Conservation (phyloP, 2,797 vertebrate species). For the Eurystomus glaucurus region DNA sequence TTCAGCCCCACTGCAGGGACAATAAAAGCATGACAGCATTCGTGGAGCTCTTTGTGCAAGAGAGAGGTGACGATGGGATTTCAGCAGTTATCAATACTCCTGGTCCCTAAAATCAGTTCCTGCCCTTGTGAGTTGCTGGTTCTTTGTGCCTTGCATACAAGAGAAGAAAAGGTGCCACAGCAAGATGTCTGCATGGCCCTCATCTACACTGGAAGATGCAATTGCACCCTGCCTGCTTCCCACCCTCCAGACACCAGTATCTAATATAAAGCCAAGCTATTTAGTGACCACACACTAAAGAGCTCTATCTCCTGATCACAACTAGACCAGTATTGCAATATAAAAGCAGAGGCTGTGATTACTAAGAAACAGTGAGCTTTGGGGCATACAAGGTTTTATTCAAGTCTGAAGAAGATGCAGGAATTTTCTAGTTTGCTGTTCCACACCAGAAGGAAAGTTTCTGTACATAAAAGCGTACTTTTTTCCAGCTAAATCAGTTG, state of each 20-base stretch:
- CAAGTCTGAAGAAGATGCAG: not conserved
- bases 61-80: not conserved
- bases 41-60: not conserved
- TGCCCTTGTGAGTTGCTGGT: not conserved
- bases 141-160: not conserved
- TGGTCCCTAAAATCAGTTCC: not conserved
- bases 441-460: not conserved
- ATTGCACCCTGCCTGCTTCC: not conserved
- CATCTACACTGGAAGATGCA: not conserved
- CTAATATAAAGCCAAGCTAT: not conserved
- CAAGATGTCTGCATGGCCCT: not conserved
- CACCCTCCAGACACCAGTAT: not conserved
- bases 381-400: fast-evolving
- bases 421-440: not conserved
- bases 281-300: not conserved
- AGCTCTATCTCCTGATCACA: not conserved
- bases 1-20: not conserved
- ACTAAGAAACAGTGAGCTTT: not conserved
- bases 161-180: not conserved
- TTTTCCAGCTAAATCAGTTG: not conserved
- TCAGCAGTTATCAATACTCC: not conserved
- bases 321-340: not conserved
- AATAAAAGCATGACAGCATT: not conserved
- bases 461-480: not conserved
- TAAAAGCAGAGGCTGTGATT: not conserved